Conservation (phyloP, 1,140 invertebrate genomes). For the Anastrepha ludens region DNA sequence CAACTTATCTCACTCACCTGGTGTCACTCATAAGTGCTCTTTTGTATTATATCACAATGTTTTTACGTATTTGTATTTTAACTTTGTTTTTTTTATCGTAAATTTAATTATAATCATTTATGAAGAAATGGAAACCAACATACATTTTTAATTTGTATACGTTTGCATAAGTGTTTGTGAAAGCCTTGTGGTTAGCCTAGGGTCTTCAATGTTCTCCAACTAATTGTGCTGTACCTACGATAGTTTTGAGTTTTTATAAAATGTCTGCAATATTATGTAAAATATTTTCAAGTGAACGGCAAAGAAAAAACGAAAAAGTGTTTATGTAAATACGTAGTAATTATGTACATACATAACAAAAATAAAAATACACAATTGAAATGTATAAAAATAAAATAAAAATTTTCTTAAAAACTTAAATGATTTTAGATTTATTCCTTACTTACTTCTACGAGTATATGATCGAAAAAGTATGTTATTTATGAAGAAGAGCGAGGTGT, state of each 20-base stretch:
- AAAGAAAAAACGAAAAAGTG: conserved; percentile 44
- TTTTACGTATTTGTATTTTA: conserved; percentile 53
- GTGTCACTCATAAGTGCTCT: conserved; percentile 38
- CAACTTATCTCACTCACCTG: conserved; percentile 4
- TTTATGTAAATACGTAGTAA: conserved; percentile 6
- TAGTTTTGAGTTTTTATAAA: conserved; percentile 45
- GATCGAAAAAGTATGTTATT: too few species aligned
- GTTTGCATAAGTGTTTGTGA: conserved; percentile 41
- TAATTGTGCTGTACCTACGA: conserved; percentile 49
- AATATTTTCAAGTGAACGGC: conserved; percentile 48
- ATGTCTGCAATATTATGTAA: conserved; percentile 21
- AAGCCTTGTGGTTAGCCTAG: conserved; percentile 20
- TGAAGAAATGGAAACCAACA: conserved; percentile 46
- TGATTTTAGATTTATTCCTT: background rate
- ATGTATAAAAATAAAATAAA: conserved; percentile 51
- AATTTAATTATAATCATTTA: conserved; percentile 49
- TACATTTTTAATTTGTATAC: conserved; percentile 25
- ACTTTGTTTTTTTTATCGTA: conserved; percentile 30
- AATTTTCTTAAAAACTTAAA: conserved; percentile 19
- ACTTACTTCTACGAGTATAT: too few species aligned
- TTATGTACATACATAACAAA: conserved; percentile 42
- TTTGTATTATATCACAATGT: conserved; percentile 53
- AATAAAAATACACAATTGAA: conserved; percentile 30
- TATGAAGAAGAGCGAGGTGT: too few species aligned
- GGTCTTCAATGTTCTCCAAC: conserved; percentile 41